Conservation (phyloP, 2,888 invertebrate genomes). For the Creontiades dilutus region DNA sequence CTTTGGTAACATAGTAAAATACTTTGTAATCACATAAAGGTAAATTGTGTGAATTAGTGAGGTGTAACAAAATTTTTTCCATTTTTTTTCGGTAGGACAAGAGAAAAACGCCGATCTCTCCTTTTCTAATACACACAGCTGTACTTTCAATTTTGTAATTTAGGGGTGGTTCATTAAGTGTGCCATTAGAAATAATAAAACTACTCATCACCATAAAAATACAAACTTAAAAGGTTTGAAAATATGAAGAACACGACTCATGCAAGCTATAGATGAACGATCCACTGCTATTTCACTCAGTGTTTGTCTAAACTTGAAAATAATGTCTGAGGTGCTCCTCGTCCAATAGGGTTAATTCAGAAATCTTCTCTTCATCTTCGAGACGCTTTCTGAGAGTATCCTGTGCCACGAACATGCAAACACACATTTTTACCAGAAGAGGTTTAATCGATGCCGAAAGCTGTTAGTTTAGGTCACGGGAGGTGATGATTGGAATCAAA, state of each 20-base stretch:
- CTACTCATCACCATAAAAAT: too few species aligned
- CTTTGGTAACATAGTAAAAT: too few species aligned
- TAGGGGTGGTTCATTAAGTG: too few species aligned
- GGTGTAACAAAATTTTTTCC: too few species aligned
- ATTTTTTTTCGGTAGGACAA: too few species aligned
- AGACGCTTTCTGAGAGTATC: conserved; percentile 65
- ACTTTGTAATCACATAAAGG: too few species aligned
- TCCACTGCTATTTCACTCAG: not conserved
- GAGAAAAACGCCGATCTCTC: too few species aligned
- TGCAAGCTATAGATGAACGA: conserved; percentile 26
- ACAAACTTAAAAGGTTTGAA: too few species aligned
- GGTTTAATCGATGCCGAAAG: not conserved
- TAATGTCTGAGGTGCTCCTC: conserved; percentile 64
- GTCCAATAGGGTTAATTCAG: conserved; percentile 67
- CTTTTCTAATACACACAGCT: too few species aligned
- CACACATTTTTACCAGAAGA: not conserved
- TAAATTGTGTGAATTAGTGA: too few species aligned
- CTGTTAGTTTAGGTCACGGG: not conserved
- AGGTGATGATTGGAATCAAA: not conserved
- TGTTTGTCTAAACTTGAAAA: conserved; percentile 44
- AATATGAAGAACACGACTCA: not conserved
- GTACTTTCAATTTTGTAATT: too few species aligned
- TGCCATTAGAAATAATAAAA: too few species aligned
- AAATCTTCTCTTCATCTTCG: conserved; percentile 63
- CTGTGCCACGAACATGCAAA: conserved; percentile 69